Conservation (phyloP, 2,888 invertebrate genomes). For the Epistrophella euchroma region DNA sequence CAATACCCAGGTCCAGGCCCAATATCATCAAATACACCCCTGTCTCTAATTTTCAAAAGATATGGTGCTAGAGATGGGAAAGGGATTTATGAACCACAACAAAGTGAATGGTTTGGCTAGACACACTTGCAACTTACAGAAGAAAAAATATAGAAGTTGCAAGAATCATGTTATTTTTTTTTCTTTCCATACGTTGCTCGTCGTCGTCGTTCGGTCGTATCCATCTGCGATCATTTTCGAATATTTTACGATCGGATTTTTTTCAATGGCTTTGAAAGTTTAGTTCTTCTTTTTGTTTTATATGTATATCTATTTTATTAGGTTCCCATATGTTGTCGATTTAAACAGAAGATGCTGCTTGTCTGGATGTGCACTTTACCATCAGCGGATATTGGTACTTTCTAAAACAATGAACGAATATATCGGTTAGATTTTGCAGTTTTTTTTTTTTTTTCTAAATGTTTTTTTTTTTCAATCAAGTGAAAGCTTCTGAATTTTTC, state of each 20-base stretch:
- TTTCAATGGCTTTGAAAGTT: conserved; percentile 43
- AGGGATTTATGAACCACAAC: conserved; percentile 63
- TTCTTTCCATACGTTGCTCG: conserved; percentile 12
- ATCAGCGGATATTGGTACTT: conserved; percentile 61
- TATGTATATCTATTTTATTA: background rate
- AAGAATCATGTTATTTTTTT: conserved; percentile 48
- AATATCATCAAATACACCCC: background rate
- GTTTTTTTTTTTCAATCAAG: conserved; percentile 51
- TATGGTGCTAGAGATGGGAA: conserved; percentile 68
- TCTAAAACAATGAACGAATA: conserved; percentile 65
- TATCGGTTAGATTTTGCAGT: conserved; percentile 15
- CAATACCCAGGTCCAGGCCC: no score
- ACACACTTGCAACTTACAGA: conserved; percentile 40
- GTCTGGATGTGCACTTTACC: conserved; percentile 37
- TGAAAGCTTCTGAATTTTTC: conserved; percentile 72
- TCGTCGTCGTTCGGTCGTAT: conserved; percentile 22
- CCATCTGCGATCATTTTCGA: conserved; percentile 59
- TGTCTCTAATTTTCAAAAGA: conserved; percentile 23
- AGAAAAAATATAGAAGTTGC: conserved; percentile 28
- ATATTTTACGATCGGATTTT: conserved; percentile 64
- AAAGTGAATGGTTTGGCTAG: conserved; percentile 66
- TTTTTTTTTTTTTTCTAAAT: conserved; percentile 28
- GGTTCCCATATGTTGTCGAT: conserved; percentile 62
- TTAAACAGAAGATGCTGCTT: conserved; percentile 38
- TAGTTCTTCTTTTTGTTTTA: background rate